A percentile compares a stretch with the other conserved stretches of the same genome.
phyloP scores from a whole-genome alignment of 1,140 invertebrate genomes.

The Drosophila mojavensis region DNA sequence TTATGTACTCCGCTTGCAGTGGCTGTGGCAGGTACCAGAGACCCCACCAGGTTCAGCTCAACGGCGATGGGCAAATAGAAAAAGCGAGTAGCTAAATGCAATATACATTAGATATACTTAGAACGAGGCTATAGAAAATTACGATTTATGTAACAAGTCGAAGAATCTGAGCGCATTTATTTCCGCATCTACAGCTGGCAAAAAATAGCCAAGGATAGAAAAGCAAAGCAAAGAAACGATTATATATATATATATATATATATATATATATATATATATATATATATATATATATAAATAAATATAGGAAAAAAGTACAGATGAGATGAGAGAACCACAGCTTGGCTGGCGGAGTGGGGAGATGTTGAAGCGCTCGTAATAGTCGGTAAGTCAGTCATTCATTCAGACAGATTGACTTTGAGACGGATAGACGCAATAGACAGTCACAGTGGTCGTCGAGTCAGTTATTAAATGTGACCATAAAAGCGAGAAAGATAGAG shows the following conservation, averaged over 20 bases:
- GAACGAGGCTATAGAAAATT: constrained; percentile 79
- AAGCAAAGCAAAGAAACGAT: not conserved
- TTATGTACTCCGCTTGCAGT: constrained; percentile 14
- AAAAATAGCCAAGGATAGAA: constrained; percentile 35
- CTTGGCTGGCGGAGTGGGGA: not conserved
- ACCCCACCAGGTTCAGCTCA: not conserved
- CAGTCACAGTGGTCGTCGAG: constrained; percentile 25
- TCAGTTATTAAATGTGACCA: constrained; percentile 77
- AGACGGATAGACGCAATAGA: constrained; percentile 32
- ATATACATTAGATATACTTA: constrained; percentile 72
- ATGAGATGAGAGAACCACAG: not conserved
- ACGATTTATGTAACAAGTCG: constrained; percentile 80
- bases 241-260: not conserved
- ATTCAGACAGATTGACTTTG: constrained; percentile 50
- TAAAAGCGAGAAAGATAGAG: constrained; percentile 26
- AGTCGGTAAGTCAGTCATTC: constrained; percentile 52
- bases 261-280: constrained; percentile 9
- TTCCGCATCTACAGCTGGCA: constrained; percentile 68
- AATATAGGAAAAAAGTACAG: constrained; percentile 33
- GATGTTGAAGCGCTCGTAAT: constrained; percentile 37
- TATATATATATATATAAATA: constrained; percentile 1
- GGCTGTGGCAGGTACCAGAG: not conserved
- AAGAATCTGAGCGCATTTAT: constrained; percentile 78
- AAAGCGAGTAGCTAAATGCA: constrained; percentile 75
- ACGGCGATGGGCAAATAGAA: not conserved